phyloP scores from a whole-genome alignment of 2,797 vertebrate species.

The Tapirus indicus region DNA sequence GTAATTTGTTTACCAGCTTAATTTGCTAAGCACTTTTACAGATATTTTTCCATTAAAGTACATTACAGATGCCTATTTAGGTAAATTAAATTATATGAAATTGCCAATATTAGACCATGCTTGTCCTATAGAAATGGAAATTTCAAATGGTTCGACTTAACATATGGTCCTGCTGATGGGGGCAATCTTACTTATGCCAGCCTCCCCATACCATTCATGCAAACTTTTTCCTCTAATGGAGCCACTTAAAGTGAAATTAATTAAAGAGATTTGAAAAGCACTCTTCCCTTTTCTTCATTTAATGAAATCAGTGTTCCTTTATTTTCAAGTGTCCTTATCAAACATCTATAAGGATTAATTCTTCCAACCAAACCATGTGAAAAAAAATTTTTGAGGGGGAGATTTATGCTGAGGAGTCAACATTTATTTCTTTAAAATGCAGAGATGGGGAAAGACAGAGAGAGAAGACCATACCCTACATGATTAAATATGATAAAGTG shows the following conservation, averaged over 20 bases:
- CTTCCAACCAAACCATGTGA: background rate
- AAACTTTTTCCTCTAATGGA: background rate
- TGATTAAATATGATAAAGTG: background rate
- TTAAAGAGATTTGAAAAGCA: background rate
- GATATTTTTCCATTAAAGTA: background rate
- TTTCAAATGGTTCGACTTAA: background rate
- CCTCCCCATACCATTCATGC: background rate
- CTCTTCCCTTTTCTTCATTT: background rate
- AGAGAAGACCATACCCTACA: background rate
- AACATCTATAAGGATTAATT: background rate
- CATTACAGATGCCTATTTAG: background rate
- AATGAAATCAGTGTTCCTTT: background rate
- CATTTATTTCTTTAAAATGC: background rate
- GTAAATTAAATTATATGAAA: background rate
- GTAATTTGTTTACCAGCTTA: background rate
- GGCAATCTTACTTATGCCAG: background rate
- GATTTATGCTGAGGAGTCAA: background rate
- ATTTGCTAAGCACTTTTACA: background rate
- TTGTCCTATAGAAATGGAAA: slow-evolving; percentile 10
- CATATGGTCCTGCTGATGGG: background rate
- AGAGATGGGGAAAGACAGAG: background rate
- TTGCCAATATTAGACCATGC: background rate
- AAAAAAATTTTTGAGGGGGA: background rate
- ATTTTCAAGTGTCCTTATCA: slow-evolving; percentile 12
- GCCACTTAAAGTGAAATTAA: slow-evolving; percentile 35